These are phyloP conservation scores for Smutsia gigantea DNA, from an alignment of 2,797 vertebrate genomes.

Conservation along the genomic window DNA sequence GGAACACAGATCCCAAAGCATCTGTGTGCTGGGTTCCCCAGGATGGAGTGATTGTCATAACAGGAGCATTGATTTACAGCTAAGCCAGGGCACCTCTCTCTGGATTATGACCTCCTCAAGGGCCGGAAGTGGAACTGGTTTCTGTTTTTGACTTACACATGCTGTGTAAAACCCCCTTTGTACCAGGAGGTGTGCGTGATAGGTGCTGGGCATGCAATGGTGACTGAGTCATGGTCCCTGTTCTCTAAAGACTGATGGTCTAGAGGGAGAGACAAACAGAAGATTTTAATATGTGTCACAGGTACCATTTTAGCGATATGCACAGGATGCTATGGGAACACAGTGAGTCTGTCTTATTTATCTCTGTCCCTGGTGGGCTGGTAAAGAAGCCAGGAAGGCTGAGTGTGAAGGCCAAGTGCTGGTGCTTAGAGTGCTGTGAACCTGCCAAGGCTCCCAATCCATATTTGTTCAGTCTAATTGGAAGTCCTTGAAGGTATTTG, in stretches of 20 bases:
- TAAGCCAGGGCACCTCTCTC: background rate
- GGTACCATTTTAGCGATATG: background rate
- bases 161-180: background rate
- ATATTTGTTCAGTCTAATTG: background rate
- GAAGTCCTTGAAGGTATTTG: slow-evolving; percentile 33
- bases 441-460: background rate
- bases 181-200: background rate
- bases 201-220: background rate
- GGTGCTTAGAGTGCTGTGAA: background rate
- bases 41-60: background rate
- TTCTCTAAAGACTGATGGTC: background rate
- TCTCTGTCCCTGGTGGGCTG: background rate
- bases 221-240: background rate
- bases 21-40: background rate
- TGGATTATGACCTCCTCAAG: background rate
- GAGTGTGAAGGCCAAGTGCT: background rate
- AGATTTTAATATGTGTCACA: background rate
- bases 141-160: background rate
- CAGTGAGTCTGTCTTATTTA: background rate
- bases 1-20: background rate
- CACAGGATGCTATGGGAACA: background rate
- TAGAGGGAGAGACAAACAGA: background rate
- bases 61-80: background rate
- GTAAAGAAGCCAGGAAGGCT: background rate
- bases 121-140: background rate